Base-by-base conservation (phyloP, 2,797 vertebrate species). In the Gambelia wislizenii region DNA sequence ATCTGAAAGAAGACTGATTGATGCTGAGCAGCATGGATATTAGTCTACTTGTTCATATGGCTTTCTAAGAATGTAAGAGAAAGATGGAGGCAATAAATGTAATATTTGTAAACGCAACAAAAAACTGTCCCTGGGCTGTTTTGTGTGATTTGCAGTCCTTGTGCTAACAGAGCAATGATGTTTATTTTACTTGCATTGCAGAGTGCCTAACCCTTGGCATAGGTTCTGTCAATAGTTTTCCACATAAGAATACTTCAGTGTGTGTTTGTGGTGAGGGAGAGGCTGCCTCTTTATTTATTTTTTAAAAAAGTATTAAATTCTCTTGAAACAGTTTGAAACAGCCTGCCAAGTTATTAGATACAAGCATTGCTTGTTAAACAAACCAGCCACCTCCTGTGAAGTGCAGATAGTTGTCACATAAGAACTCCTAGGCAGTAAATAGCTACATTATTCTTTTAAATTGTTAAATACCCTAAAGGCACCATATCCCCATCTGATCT, bases 211-310 rank as follows among this genome's bases (percentile, higher is more conserved):
- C 10, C 39, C 49, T 81, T 36, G 54, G 72, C 12, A 27, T 5
- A 77, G 87, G 87, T 81, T 61, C 74, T 67, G 5, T 52, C 89
- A 89, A 70, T 39, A n/a, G 56, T 83, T 70, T 76, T 88, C 86
- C 59, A 39, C 16, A 3, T 77, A 13, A 59, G 36, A 93, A 16
- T 52, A 25, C 2, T 88, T 61, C 30, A 2, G 44, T 56, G 1
- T 91, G 70, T 83, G 75, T 84, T 7, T 84, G 18, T 69, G 86
- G 67, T 87, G 85, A 88, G 75, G 86, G 67, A 91, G 89, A 93
- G 59, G 49, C 16, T 80, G 91, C 80, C 76, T 42, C 39, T 22
- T 47, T 52, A 22, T 64, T 39, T 27, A 54, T 16, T 78, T 56
- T 70, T 72, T 47, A 47, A 30, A 69, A 83, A 44, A n/a, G 42